Percentiles rank a stretch among this genome's conserved stretches.
Evolutionary conservation across 2,113 vertebrate species (phyloP).

Genomic region (Peromyscus leucopus): DNA sequence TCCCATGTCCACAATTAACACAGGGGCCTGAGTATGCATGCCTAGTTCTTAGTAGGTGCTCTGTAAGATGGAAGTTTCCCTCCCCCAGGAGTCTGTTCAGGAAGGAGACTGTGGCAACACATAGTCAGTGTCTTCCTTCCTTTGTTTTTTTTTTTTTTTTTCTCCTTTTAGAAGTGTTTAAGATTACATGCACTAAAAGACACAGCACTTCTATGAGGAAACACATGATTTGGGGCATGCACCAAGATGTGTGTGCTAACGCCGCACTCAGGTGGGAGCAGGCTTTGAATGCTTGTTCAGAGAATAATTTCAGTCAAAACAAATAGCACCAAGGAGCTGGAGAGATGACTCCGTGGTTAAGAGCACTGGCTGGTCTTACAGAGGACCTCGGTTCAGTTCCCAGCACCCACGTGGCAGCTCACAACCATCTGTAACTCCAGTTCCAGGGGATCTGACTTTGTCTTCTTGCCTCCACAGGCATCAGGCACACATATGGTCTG

Average conservation of each 20-base stretch:
- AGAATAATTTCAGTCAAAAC: background rate
- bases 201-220: background rate
- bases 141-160: background rate
- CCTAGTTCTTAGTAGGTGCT: background rate
- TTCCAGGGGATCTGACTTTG: background rate
- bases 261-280: background rate
- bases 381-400: background rate
- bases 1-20: background rate
- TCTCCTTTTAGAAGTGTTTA: background rate
- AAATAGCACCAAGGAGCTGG: background rate
- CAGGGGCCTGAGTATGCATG: fast-evolving
- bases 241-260: background rate
- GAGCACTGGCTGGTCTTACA: background rate
- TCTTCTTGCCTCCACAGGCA: background rate
- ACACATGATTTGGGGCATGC: background rate
- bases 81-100: background rate
- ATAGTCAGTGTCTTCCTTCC: background rate
- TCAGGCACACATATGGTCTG: background rate
- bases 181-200: background rate
- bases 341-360: background rate
- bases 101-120: too few species aligned
- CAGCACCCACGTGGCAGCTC: background rate
- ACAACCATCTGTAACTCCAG: background rate
- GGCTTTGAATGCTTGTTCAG: background rate
- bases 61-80: background rate